Evolutionary conservation across 2,797 vertebrate species (phyloP), one percentile per base, ranked within the genome.

Genomic region (Xiphophorus birchmanni): DNA sequence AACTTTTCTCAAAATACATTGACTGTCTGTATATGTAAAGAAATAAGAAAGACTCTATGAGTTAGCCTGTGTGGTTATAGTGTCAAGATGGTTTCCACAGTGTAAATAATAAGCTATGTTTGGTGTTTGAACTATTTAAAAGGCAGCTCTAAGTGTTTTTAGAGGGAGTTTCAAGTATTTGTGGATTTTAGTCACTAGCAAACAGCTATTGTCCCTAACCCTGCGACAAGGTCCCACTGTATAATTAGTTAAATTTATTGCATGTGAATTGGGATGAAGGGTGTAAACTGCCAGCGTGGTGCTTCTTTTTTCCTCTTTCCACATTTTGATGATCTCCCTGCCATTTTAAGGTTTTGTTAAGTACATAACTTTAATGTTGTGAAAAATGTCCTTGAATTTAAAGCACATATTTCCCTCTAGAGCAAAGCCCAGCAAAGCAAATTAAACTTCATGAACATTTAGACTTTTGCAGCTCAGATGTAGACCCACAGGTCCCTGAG

Each of bases 401-500:
- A 23, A 79, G 40, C 47, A 52, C 10, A 15, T 2, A 29, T 42
- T 79, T 65, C 74, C 0, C 26, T 78, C 23, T 75, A 1, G 0
- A n/a, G 37, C 75, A 60, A 79, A 50, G 40, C 21, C 12, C 12
- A 76, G 23, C 60, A 74, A 35, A 69, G 65, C n/a, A 80, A 83
- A 87, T 82, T 50, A 79, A 90, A 83, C 67, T 67, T 45, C 1
- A 47, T 40, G 47, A 75, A 75, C 77, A 29, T 78, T 75, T 13
- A 75, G 21, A 52, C 13, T 32, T 72, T n/a, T 52, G 9, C 44
- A 7, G 29, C 81, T 86, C 60, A 76, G 76, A 85, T 86, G 63
- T 86, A 87, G 84, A 89, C 82, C 83, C 81, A 44, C 71, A 29
- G 67, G 54, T 58, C 76, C n/a, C 76, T 4, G 58, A 69, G 42